Evolutionary conservation across 1,140 invertebrate species (phyloP).

Genomic region (Meloidogyne exigua): DNA sequence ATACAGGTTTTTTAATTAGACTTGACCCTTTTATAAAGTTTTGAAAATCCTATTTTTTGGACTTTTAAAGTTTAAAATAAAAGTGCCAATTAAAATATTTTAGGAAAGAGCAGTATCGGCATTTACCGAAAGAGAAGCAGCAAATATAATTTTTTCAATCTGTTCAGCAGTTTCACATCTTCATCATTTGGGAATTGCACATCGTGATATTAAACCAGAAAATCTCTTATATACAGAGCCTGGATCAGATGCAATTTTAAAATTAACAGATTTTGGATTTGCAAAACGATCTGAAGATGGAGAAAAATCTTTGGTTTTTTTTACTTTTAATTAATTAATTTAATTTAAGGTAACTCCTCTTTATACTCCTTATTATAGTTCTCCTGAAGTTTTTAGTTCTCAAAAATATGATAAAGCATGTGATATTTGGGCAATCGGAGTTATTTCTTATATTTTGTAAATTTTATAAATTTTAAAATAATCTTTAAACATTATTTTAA

Average conservation of each 20-base stretch:
- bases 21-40: background rate
- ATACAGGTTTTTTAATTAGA: slow-evolving; percentile 38
- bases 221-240: slow-evolving; percentile 68
- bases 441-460: slow-evolving; percentile 96
- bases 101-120: slow-evolving; percentile 50
- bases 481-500: slow-evolving; percentile 65
- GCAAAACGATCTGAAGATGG: slow-evolving; percentile 51
- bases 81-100: slow-evolving; percentile 16
- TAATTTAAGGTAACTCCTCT: slow-evolving; percentile 34
- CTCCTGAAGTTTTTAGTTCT: slow-evolving; percentile 73
- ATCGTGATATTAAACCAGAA: slow-evolving; percentile 63
- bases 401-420: slow-evolving; percentile 98
- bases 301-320: slow-evolving; percentile 59
- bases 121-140: slow-evolving; percentile 71
- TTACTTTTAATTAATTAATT: background rate
- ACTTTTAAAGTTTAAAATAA: slow-evolving; percentile 7
- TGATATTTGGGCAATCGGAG: slow-evolving; percentile 95
- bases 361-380: slow-evolving; percentile 41
- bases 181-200: slow-evolving; percentile 82
- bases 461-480: slow-evolving; percentile 51
- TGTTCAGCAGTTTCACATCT: slow-evolving; percentile 88
- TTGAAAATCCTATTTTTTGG: too few relatives aligned
- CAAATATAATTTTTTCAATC: slow-evolving; percentile 90
- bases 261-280: slow-evolving; percentile 73
- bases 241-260: slow-evolving; percentile 73